A percentile compares a stretch with the other conserved stretches of the same genome.
phyloP scores from a whole-genome alignment of 2,797 vertebrate species.

The Gallinago stenura region DNA sequence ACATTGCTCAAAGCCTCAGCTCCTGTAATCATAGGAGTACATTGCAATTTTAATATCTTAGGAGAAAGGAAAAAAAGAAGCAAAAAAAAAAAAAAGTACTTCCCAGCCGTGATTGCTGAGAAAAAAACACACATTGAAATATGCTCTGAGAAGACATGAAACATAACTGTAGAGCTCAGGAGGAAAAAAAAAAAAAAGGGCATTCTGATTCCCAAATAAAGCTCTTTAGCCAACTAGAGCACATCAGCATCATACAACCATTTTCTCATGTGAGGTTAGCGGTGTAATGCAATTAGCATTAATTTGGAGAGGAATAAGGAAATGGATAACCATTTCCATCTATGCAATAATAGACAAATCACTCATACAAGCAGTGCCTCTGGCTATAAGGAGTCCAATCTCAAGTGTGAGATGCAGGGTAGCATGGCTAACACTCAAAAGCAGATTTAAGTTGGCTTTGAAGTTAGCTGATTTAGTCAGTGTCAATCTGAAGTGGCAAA shows the following conservation, averaged over 20 bases:
- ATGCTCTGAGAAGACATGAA: not conserved
- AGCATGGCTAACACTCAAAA: not conserved
- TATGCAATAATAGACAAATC: not conserved
- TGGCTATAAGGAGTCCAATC: not conserved
- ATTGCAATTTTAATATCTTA: not conserved
- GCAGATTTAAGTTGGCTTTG: not conserved
- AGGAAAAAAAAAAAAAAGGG: fast-evolving
- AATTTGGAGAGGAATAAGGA: not conserved
- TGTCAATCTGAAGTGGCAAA: not conserved
- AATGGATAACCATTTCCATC: not conserved
- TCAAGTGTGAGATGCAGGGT: not conserved
- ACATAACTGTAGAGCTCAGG: not conserved
- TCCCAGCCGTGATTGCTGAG: not conserved
- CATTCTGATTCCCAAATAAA: not conserved
- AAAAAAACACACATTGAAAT: not conserved
- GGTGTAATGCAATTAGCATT: not conserved
- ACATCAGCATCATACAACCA: not conserved
- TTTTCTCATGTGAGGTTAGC: not conserved
- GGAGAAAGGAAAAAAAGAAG: not conserved
- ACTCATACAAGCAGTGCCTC: not conserved
- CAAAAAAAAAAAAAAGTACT: not conserved
- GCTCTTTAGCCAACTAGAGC: not conserved
- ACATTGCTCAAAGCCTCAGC: not conserved
- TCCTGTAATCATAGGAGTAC: not conserved
- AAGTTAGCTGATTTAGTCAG: not conserved